Evolutionary conservation across 1,140 invertebrate species (phyloP), one percentile per base, ranked within the genome.

Genomic region (Dendrolimus punctatus): DNA sequence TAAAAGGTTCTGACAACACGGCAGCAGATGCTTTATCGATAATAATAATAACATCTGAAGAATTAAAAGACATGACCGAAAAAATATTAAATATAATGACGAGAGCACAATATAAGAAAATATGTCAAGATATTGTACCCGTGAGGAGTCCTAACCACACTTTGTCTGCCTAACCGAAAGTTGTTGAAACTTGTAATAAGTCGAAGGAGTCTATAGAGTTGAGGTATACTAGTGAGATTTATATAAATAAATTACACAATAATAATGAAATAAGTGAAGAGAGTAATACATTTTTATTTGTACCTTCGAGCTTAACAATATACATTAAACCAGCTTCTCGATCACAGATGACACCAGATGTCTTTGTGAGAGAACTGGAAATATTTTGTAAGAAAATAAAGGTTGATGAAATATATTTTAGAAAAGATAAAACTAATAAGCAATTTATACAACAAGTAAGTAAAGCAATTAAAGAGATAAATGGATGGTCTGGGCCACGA

Each of bases 1-100:
- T 74, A 52, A 51, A 54, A 53, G 70, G 71, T 43, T 51, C 40
- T 42, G 10, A 53, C n/a, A 68, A 73, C n/a, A 36, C 53, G 39
- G 60, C 56, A 39, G 68, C 60, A 45, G 66, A 70, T 39, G 59
- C 61, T 5, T 57, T 66, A 47, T 59, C 57, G 43, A 44, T 49
- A 8, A 36, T 57, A 8, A 10, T 6, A 8, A 9, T 48, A 23
- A 48, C 7, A 5, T 49, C 41, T 6, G 23, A 50, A 5, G 55
- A 57, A 23, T 52, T 57, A 44, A 48, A 52, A 51, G 46, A 59
- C 8, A 64, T 67, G 60, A 60, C 47, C 48, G 44, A 55, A 51
- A 44, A 46, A 36, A 39, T n/a, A n/a, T n/a, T 58, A 8, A 62
- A 47, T 59, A 52, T 62, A 23, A 59, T 64, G 53, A 66, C 64